Evolutionary conservation across 2,888 invertebrate species (phyloP), one percentile per base, ranked within the genome.

Genomic region (Hypsopygia costalis): DNA sequence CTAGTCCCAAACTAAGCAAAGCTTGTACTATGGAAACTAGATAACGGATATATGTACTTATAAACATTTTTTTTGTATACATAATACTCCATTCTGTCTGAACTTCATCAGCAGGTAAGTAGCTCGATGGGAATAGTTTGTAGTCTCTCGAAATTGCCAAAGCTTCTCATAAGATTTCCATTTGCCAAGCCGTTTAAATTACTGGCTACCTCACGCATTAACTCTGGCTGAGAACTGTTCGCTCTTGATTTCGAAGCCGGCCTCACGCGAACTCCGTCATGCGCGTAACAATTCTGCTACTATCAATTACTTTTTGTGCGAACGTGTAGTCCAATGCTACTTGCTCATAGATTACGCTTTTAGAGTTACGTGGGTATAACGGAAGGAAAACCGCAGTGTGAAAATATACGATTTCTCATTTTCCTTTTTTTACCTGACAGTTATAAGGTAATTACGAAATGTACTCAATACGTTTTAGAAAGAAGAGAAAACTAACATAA

Each of bases 291-390:
- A 54, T 40, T 33, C 36, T 31, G 35, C 40, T 31, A 45, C 49
- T 52, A 47, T 46, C 50, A 52, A 51, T 56, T 54, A 50, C 40
- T 46, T 47, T 49, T 52, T 57, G 38, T 20, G 27, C 16, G n/a
- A 27, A 33, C 20, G 33, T 25, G 2, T 25, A 7, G 1, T 25
- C 25, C 6, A 6, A 4, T 11, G 29, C 29, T 5, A 29, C 10
- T 9, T 29, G 31, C 31, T 11, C 12, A 11, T 31, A 31, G 12
- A 31, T 31, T 11, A 31, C 51, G 47, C 51, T 36, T 45, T 36
- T 45, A 41, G 32, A 36, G 38, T 34, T 38, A 37, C 39, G 28
- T 35, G n/a, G 5, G 6, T 11, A 11, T 34, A 37, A 28, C 12
- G 30, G 11, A 25, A 25, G 25, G 25, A 25, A 25, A 25, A 16